Evolutionary conservation across 2,888 invertebrate species (phyloP).

Genomic region (Sphaeridia pumilis): DNA sequence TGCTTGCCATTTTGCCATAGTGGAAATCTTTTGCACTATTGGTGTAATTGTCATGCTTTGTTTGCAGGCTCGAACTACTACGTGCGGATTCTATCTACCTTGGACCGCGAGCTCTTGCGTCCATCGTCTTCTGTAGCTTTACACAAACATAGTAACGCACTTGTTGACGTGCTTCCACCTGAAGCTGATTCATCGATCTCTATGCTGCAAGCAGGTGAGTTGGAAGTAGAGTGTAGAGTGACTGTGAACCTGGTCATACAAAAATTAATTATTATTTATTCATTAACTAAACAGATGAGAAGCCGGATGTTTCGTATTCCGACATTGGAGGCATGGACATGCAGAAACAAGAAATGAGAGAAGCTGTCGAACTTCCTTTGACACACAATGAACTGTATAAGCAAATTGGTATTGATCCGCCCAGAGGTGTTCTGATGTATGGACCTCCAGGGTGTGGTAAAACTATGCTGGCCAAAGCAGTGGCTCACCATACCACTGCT

Average conservation of each 20-base stretch:
- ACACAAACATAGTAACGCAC: slow-evolving; percentile 98
- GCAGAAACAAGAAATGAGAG: slow-evolving; percentile 98
- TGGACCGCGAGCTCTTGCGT: slow-evolving; percentile 91
- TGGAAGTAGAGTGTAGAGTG: not conserved
- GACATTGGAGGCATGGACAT: slow-evolving; percentile 99
- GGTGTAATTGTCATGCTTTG: not conserved
- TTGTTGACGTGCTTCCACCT: slow-evolving; percentile 96
- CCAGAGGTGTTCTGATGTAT: slow-evolving; percentile 94
- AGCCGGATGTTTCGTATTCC: slow-evolving; percentile 91
- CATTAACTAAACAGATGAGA: slow-evolving; percentile 90
- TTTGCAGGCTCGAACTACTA: slow-evolving; percentile 88
- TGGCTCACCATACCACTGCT: slow-evolving; percentile 96
- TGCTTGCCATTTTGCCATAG: not conserved
- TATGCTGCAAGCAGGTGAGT: slow-evolving; percentile 80
- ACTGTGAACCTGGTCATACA: no score
- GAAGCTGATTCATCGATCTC: slow-evolving; percentile 99
- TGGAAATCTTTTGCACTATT: not conserved
- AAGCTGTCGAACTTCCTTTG: slow-evolving; percentile 94
- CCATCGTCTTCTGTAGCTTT: slow-evolving; percentile 97
- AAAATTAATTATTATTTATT: slow-evolving; percentile 2
- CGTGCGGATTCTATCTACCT: slow-evolving; percentile 94
- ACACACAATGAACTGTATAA: slow-evolving; percentile 98
- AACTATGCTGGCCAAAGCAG: slow-evolving; percentile 98
- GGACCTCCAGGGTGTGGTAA: slow-evolving; percentile 99
- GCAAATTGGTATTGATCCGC: slow-evolving; percentile 98